Evolutionary conservation across 2,113 vertebrate species (phyloP).

Genomic region (Verasper variegatus): DNA sequence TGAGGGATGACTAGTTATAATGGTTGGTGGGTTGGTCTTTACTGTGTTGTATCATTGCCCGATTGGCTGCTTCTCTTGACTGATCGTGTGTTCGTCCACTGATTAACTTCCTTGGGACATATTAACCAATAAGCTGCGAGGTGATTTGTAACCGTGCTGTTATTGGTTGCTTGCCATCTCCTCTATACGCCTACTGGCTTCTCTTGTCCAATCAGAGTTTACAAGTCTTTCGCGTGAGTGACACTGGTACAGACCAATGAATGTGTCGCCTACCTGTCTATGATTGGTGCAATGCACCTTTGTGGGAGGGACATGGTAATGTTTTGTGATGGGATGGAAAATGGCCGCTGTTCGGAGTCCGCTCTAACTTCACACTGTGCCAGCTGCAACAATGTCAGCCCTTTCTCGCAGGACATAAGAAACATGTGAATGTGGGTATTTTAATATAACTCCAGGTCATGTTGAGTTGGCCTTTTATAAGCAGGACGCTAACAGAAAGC

Average conservation of each 20-base stretch:
- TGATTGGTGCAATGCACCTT: constrained; percentile 54
- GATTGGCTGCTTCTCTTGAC: constrained; percentile 51
- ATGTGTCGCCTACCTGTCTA: background rate
- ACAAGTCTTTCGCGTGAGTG: constrained; percentile 24
- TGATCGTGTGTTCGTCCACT: constrained; percentile 18
- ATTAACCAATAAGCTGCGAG: constrained; percentile 24
- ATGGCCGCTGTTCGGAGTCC: constrained; percentile 84
- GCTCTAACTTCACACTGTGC: constrained; percentile 64
- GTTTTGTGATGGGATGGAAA: constrained; percentile 87
- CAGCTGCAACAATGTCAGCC: background rate
- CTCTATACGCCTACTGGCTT: background rate
- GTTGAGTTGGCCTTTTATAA: background rate
- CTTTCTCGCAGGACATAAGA: background rate
- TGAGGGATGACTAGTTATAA: constrained; percentile 35
- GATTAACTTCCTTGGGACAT: background rate
- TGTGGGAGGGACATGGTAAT: constrained; percentile 63
- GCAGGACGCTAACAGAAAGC: background rate
- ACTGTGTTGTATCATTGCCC: background rate
- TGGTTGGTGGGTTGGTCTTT: constrained; percentile 12
- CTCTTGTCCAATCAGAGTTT: constrained; percentile 33
- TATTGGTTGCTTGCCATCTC: constrained; percentile 6
- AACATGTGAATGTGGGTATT: background rate
- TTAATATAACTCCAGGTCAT: background rate
- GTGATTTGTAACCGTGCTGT: background rate
- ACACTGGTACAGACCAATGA: constrained; percentile 54